Evolutionary conservation across 92 coral and sea anemone species (phyloP), one percentile per base, ranked within the genome.

Genomic region (Paramuricea clavata): DNA sequence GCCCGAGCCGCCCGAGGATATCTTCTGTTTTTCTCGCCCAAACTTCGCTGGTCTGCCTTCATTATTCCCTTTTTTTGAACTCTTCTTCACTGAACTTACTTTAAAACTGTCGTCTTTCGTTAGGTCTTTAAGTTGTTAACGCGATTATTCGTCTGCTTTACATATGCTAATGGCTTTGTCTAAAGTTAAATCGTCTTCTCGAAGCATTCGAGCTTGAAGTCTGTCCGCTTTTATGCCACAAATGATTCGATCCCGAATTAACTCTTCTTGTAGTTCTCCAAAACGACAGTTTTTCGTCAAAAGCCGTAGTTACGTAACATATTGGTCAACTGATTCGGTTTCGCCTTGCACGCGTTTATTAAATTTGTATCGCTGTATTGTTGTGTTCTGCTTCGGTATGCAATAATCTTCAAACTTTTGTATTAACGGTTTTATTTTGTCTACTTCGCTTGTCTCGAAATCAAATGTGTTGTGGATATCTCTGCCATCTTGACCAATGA

Each of bases 191-290:
- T 61, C 69, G 3, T 61, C 12, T 84, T 84, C 88, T 4, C 88
- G 28, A 42, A 49, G 49, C 54, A 83, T 26, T 69, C 87, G 62
- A 26, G 52, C 87, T 42, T 60, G 26, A 17, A 83, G 43, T 23
- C 41, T 31, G 16, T 83, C 87, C 36, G 87, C 31, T n/a, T 67
- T 83, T 5, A 83, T 44, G 71, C 81, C 87, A 36, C 76, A 83
- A 41, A 83, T 59, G 36, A 83, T 49, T 36, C 87, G 12, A 36
- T 83, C 87, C 27, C 81, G 81, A 33, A 83, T 67, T 39, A 83
- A 83, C 27, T 83, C 82, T 33, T 83, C 87, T 59, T 83, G 79
- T 19, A 83, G 1, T 27, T 31, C 49, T 4, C 69, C 83, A 78
- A 78, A 54, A 30, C 50, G 33, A 17, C 69, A 78, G 12, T 78